Evolutionary conservation across 2,888 invertebrate species (phyloP).

Genomic region (Xestia ashworthii): DNA sequence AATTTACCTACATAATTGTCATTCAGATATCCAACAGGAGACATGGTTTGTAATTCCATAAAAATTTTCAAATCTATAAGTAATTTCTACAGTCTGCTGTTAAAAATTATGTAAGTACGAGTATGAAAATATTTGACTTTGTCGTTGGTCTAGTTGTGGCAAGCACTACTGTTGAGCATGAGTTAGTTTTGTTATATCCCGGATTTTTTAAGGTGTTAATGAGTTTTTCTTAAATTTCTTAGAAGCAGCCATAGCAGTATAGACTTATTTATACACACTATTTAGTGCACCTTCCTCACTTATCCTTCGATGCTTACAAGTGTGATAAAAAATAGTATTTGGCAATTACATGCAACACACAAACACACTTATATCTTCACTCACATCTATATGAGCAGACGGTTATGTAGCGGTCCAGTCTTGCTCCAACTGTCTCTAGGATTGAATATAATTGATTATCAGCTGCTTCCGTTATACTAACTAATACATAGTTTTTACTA

Average conservation of each 20-base stretch:
- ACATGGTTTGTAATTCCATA: neutral
- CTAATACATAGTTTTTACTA: slow-evolving; percentile 47
- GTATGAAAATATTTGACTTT: neutral
- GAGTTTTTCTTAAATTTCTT: neutral
- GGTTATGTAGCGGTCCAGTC: slow-evolving; percentile 67
- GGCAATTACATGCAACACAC: slow-evolving; percentile 22
- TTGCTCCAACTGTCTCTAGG: slow-evolving; percentile 66
- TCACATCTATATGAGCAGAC: slow-evolving; percentile 41
- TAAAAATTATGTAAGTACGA: neutral
- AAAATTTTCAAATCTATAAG: too few species aligned
- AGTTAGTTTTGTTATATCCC: neutral
- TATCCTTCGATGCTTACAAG: neutral
- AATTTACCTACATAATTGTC: neutral
- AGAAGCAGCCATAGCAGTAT: neutral
- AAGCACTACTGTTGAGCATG: neutral
- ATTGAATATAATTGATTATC: slow-evolving; percentile 60
- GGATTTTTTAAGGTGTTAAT: neutral
- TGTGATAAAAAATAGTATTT: neutral
- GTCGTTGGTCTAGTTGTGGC: neutral
- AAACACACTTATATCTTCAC: slow-evolving; percentile 25
- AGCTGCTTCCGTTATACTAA: slow-evolving; percentile 53
- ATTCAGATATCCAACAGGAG: neutral
- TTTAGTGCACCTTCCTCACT: neutral
- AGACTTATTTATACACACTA: neutral
- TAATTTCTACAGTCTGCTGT: too few species aligned